Percentiles rank a stretch among this genome's conserved stretches.
Conservation (phyloP, 1,140 invertebrate genomes). For the Rhizoglyphus robini region DNA sequence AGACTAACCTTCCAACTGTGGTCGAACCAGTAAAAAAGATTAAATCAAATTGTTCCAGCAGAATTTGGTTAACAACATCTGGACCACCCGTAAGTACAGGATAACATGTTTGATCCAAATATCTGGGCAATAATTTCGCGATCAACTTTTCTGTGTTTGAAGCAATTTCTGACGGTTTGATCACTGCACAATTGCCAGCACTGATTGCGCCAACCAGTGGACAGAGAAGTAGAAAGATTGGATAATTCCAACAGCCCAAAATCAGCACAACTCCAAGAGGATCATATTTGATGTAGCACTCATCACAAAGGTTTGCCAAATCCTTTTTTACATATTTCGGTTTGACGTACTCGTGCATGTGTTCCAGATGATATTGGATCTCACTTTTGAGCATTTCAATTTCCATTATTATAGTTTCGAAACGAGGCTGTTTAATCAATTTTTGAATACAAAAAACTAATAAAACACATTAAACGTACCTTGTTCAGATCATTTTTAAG, state of each 20-base stretch:
- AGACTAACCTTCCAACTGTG: conserved; percentile 39
- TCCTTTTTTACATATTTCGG: conserved; percentile 33
- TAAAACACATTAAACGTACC: conserved; percentile 27
- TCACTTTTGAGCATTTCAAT: conserved; percentile 33
- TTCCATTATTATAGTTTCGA: conserved; percentile 35
- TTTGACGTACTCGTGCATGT: conserved; percentile 36
- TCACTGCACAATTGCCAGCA: conserved; percentile 42
- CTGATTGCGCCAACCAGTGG: conserved; percentile 41
- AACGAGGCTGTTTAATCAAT: conserved; percentile 23
- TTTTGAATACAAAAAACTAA: conserved; percentile 12
- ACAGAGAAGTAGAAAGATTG: conserved; percentile 37
- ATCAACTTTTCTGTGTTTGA: conserved; percentile 34
- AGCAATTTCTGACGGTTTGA: no score
- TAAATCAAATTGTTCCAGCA: conserved; percentile 57
- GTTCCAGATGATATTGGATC: conserved; percentile 30
- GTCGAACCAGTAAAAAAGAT: conserved; percentile 42
- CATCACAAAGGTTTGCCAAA: conserved; percentile 39
- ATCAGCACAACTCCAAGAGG: conserved; percentile 42
- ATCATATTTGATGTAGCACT: conserved; percentile 37
- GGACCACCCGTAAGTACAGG: conserved; percentile 57
- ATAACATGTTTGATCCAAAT: conserved; percentile 40
- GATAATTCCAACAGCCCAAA: conserved; percentile 47
- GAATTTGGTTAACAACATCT: conserved; percentile 63
- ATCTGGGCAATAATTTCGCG: conserved; percentile 37
- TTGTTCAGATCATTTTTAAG: conserved; percentile 63